phyloP scores from a whole-genome alignment of 1,140 invertebrate genomes.

The Cotesia vestalis region DNA sequence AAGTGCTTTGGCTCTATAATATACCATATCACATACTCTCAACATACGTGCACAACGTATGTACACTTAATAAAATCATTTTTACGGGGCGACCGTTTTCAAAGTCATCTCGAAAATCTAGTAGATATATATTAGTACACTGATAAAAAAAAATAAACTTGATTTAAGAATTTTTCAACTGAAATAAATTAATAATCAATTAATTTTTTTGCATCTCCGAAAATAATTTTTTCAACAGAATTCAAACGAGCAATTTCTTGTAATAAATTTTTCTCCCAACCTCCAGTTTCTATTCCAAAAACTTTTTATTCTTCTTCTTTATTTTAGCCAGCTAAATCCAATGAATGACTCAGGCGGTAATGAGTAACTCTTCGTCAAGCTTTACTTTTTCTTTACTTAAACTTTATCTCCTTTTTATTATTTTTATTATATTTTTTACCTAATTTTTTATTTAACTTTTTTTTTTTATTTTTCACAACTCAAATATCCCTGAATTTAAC shows the following conservation, averaged over 20 bases:
- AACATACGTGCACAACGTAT: neutral
- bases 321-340: slow-evolving; percentile 1
- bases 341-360: slow-evolving; percentile 27
- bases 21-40: no score
- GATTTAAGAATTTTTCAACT: no score
- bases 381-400: slow-evolving; percentile 13
- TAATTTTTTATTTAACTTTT: slow-evolving; percentile 8
- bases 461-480: neutral
- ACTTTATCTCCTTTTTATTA: no score
- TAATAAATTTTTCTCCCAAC: neutral
- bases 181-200: no score
- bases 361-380: slow-evolving; percentile 14
- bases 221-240: no score
- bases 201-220: neutral
- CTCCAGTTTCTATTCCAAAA: neutral
- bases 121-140: no score
- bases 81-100: neutral
- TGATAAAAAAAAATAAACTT: no score
- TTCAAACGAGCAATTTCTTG: slow-evolving; percentile 3
- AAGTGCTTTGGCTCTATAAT: slow-evolving; percentile 13
- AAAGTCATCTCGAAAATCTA: slow-evolving; percentile 1
- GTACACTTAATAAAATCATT: neutral
- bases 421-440: no score
- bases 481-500: slow-evolving; percentile 27
- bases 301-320: neutral